phyloP scores from a whole-genome alignment of 2,113 vertebrate genomes.

The Athene noctua region DNA sequence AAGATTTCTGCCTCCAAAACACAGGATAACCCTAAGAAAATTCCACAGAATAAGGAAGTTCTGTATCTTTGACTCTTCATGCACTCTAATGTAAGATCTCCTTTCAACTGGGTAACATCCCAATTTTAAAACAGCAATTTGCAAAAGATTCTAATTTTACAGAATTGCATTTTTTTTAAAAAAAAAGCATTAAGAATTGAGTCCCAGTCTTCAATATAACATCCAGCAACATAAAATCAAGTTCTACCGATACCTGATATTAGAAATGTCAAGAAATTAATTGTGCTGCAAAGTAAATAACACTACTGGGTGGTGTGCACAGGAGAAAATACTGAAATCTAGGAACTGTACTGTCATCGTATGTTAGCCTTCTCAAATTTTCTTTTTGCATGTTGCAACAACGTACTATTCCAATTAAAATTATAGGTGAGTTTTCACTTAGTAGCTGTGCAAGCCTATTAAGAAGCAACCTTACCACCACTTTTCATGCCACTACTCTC shows the following conservation, averaged over 20 bases:
- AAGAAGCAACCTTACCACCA: background rate
- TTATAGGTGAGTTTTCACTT: fast-evolving
- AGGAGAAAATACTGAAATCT: background rate
- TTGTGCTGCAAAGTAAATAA: background rate
- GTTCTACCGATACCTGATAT: background rate
- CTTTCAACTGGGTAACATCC: background rate
- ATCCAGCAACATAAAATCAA: background rate
- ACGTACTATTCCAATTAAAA: background rate
- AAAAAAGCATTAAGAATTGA: background rate
- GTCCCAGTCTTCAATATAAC: background rate
- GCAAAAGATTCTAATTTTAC: background rate
- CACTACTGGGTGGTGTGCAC: fast-evolving
- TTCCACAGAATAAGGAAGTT: background rate
- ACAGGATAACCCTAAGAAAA: background rate
- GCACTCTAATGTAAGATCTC: background rate
- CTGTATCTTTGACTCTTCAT: background rate
- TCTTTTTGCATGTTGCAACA: background rate
- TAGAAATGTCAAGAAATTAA: background rate
- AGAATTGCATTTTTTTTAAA: background rate
- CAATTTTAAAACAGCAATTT: background rate
- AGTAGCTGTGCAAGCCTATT: background rate
- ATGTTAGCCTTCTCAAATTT: background rate
- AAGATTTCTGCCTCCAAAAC: background rate
- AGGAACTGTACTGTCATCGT: background rate
- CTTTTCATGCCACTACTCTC: background rate